These are phyloP conservation scores for Dendrocopos noguchii DNA, from an alignment of 2,113 vertebrate species.

Conservation along the genomic window DNA sequence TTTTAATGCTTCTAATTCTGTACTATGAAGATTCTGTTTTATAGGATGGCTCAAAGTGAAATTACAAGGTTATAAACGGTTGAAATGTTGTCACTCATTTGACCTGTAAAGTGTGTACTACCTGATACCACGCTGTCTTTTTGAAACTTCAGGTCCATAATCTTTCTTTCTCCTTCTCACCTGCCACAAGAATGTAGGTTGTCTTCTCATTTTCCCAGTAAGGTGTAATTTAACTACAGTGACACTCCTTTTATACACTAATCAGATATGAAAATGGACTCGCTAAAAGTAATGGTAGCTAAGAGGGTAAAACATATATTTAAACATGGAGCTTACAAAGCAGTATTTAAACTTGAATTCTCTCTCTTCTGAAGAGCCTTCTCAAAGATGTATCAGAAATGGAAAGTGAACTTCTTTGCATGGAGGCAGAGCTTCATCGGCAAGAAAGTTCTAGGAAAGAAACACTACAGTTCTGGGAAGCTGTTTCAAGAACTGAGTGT, in stretches of 20 bases:
- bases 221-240: neutral
- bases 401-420: constrained; percentile 49
- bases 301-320: neutral
- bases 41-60: neutral
- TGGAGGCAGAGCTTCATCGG: constrained; percentile 67
- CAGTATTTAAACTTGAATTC: neutral
- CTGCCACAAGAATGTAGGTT: neutral
- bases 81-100: neutral
- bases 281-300: neutral
- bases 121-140: neutral
- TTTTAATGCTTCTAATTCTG: neutral
- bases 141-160: neutral
- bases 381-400: constrained; percentile 72
- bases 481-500: constrained; percentile 46
- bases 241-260: neutral
- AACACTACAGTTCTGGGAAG: constrained; percentile 60
- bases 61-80: neutral
- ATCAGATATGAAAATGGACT: neutral
- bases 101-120: neutral
- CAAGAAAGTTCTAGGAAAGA: constrained; percentile 56
- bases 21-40: neutral
- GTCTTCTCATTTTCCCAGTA: neutral
- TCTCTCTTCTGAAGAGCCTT: constrained; percentile 57
- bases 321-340: neutral
- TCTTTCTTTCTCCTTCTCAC: neutral